These are phyloP conservation scores for Limulus polyphemus DNA, from an alignment of 2,888 invertebrate genomes.

Conservation along the genomic window DNA sequence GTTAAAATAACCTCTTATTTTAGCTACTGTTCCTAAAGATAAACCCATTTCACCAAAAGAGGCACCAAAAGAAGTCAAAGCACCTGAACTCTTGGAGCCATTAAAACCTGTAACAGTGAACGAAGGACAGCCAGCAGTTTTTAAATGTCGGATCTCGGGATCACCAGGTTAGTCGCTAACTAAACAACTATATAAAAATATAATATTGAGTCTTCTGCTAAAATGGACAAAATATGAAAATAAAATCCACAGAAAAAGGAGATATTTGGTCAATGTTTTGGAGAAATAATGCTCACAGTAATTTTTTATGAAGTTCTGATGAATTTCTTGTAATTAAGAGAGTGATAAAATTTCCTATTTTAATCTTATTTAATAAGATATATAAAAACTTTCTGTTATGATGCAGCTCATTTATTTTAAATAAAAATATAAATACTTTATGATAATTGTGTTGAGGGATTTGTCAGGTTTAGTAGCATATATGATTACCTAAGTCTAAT, in stretches of 20 bases:
- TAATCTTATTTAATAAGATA: too few species aligned
- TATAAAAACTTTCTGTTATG: too few species aligned
- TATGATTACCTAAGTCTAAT: too few species aligned
- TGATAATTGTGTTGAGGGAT: too few species aligned
- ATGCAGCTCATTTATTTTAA: too few species aligned
- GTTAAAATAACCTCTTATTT: too few species aligned
- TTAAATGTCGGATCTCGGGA: slow-evolving; percentile 71
- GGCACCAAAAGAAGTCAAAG: slow-evolving; percentile 33
- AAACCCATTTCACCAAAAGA: slow-evolving; percentile 23
- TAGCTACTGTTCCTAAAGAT: slow-evolving; percentile 51
- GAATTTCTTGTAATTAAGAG: slow-evolving; percentile 1
- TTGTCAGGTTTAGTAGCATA: too few species aligned
- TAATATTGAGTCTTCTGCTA: too few species aligned
- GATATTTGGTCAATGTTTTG: too few species aligned
- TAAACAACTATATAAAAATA: neutral
- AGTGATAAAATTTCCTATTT: neutral
- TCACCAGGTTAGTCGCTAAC: slow-evolving; percentile 45
- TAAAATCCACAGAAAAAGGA: too few species aligned
- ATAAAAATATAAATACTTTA: too few species aligned
- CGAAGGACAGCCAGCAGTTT: slow-evolving; percentile 85
- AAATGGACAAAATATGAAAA: too few species aligned
- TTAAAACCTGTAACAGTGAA: slow-evolving; percentile 71
- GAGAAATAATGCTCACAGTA: neutral
- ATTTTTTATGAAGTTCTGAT: neutral
- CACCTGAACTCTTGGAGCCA: slow-evolving; percentile 70